These are phyloP conservation scores for Protaetia brevitarsis DNA, from an alignment of 1,140 invertebrate genomes.

Conservation along the genomic window DNA sequence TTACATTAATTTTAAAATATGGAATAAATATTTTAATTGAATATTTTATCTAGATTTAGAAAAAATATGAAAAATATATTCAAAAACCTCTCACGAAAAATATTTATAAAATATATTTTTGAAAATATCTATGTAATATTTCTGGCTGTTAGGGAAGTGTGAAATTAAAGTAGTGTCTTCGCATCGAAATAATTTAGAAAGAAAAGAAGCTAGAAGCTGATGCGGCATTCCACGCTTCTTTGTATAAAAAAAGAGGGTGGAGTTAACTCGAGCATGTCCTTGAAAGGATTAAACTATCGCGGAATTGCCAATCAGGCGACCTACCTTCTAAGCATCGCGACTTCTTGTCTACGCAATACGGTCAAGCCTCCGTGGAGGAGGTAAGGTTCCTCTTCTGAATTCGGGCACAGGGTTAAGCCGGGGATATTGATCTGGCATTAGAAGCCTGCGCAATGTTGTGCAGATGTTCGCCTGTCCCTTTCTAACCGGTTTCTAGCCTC, in stretches of 20 bases:
- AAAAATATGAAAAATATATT: too few relatives aligned
- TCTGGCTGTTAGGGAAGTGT: too few relatives aligned
- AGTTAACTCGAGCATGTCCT: conserved; percentile 5
- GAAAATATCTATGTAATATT: too few relatives aligned
- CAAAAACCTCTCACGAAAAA: too few relatives aligned
- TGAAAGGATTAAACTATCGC: conserved; percentile 3
- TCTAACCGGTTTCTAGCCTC: neutral
- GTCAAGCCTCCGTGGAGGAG: neutral
- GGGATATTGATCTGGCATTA: conserved; percentile 24
- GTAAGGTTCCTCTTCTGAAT: conserved; percentile 18
- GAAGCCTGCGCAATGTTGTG: conserved; percentile 22
- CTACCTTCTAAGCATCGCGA: neutral
- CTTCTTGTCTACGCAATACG: neutral
- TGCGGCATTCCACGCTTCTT: neutral
- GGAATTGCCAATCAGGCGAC: neutral
- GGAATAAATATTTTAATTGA: too few relatives aligned
- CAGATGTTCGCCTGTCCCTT: conserved; percentile 13
- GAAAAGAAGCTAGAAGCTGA: too few relatives aligned
- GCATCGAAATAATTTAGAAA: too few relatives aligned
- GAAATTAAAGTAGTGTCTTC: too few relatives aligned
- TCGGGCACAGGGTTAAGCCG: conserved; percentile 28
- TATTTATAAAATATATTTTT: too few relatives aligned
- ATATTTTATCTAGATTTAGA: too few relatives aligned
- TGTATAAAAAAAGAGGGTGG: neutral
- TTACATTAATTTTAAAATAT: too few relatives aligned